Percentiles rank a stretch among this genome's conserved stretches.
Evolutionary conservation across 1,140 invertebrate species (phyloP).

Genomic region (Thaumetopoea pityocampa): DNA sequence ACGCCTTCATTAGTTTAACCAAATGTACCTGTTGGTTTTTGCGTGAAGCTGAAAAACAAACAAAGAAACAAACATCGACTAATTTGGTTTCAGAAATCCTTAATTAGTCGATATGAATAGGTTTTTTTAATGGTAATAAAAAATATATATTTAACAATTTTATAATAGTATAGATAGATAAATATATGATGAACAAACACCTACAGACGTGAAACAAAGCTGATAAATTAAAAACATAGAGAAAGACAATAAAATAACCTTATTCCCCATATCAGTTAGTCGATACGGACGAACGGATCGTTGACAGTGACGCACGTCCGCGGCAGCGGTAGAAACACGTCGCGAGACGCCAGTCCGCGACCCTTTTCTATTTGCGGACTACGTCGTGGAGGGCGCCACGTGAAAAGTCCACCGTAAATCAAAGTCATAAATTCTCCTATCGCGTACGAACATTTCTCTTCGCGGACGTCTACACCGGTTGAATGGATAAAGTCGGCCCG

Average conservation of each 20-base stretch:
- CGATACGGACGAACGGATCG: constrained; percentile 50
- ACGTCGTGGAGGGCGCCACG: constrained; percentile 38
- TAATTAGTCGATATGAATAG: too few species aligned
- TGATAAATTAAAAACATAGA: too few species aligned
- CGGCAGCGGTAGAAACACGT: constrained; percentile 58
- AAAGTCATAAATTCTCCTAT: constrained; percentile 70
- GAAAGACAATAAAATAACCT: constrained; percentile 46
- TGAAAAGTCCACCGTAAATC: constrained; percentile 66
- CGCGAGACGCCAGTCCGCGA: constrained; percentile 52
- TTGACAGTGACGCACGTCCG: constrained; percentile 43
- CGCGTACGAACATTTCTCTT: constrained; percentile 73
- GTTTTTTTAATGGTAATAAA: too few species aligned
- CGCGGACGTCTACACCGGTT: constrained; percentile 58
- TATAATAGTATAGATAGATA: too few species aligned
- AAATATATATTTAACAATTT: too few species aligned
- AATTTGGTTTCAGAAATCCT: too few species aligned
- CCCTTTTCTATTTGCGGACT: constrained; percentile 59
- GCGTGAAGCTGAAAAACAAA: too few species aligned
- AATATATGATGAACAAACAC: too few species aligned
- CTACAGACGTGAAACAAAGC: too few species aligned
- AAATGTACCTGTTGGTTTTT: too few species aligned
- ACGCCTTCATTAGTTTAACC: too few species aligned
- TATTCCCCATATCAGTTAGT: constrained; percentile 53
- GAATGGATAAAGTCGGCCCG: constrained; percentile 70
- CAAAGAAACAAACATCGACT: too few species aligned